These are phyloP conservation scores for Corythornis vintsioides DNA, from an alignment of 2,113 vertebrate genomes.

Conservation along the genomic window DNA sequence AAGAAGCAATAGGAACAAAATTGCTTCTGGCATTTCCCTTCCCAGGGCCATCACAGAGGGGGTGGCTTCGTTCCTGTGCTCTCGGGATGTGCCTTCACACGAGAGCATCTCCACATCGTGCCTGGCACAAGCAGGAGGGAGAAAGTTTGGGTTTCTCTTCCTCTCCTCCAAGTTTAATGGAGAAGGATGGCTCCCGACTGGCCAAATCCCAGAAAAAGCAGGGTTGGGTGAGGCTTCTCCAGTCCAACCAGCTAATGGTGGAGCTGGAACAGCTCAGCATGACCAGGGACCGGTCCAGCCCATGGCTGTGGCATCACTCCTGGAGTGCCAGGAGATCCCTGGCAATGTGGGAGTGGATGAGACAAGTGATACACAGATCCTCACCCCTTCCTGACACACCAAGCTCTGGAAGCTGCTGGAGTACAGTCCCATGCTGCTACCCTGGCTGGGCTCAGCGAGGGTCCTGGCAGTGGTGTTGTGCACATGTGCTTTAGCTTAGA, in stretches of 20 bases:
- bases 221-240: neutral
- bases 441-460: rapidly evolving
- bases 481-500: neutral
- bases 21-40: neutral
- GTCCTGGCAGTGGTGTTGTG: neutral
- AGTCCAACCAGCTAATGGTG: rapidly evolving
- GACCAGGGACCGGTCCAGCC: rapidly evolving
- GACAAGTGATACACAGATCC: rapidly evolving
- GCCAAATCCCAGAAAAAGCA: neutral
- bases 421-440: neutral
- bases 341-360: neutral
- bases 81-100: neutral
- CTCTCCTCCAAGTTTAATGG: neutral
- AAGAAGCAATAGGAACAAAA: neutral
- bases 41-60: neutral
- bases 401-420: neutral
- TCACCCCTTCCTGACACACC: neutral
- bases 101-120: neutral
- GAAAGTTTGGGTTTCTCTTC: neutral
- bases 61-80: rapidly evolving
- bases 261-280: neutral
- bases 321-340: neutral
- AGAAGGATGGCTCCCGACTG: neutral
- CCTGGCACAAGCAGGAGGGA: neutral
- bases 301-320: rapidly evolving